Evolutionary conservation across 1,140 invertebrate genomes (phyloP), one percentile per base, ranked within the genome.

Genomic region (Ceratoteleas bidentatus): DNA sequence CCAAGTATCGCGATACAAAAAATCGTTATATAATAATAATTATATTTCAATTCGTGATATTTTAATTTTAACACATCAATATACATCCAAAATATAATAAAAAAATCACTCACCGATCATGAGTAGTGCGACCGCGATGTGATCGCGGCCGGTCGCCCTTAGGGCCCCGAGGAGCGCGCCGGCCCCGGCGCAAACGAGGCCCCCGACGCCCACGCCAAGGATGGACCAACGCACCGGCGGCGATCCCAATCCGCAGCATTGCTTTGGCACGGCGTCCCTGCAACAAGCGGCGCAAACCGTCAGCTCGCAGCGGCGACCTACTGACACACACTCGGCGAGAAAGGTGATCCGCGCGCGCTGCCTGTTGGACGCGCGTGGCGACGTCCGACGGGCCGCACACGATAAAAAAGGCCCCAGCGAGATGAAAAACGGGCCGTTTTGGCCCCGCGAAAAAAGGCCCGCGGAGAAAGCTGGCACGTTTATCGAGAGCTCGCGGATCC

Each of bases 191-290:
- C 90, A 92, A 4, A 91, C 90, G 8, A 91, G 88, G 53, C 90
- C 90, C 43, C 90, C 89, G 36, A 92, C 88, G 57, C 90, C 90
- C 24, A 91, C 89, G 43, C 90, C 90, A 16, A 92, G 81, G 79
- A 92, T 92, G 78, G 91, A 91, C 90, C 91, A 91, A 66, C 90
- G 91, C 16, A 91, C 90, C 45, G 90, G 89, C 54, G 90, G 91
- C 24, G 90, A 92, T 70, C 91, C 87, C 38, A 92, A 84, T 57
- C 91, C 90, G 60, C 91, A 92, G 62, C 91, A 92, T 76, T 91
- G 91, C 88, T 92, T 92, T 77, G 90, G 90, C 62, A 90, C 90
- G 69, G 90, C 88, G 84, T 91, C 90, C 76, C 90, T 91, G 87
- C 47, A 85, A 89, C 64, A 85, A 74, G 57, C 85, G 85, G 64